Conservation (phyloP, 2,113 vertebrate species). For the Tamias sibiricus region DNA sequence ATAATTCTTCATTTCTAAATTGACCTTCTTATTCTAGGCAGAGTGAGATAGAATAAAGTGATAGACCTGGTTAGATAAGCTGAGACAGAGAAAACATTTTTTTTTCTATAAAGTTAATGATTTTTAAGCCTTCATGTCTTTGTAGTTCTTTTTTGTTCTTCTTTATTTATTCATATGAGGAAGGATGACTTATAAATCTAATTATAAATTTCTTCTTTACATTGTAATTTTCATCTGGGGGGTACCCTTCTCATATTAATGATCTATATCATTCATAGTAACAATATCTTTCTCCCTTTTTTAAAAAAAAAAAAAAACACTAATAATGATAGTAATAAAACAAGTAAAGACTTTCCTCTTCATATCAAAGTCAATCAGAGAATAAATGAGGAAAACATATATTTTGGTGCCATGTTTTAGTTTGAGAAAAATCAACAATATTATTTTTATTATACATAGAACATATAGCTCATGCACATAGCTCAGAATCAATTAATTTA, state of each 20-base stretch:
- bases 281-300: slow-evolving; percentile 65
- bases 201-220: slow-evolving; percentile 76
- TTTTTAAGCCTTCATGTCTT: slow-evolving; percentile 60
- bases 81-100: background rate
- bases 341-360: background rate
- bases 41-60: background rate
- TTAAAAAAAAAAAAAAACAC: slow-evolving; percentile 53
- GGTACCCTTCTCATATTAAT: slow-evolving; percentile 71
- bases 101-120: slow-evolving; percentile 57
- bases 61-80: background rate
- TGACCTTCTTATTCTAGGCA: background rate
- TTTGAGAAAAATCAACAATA: slow-evolving; percentile 72
- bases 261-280: slow-evolving; percentile 61
- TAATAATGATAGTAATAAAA: slow-evolving; percentile 56
- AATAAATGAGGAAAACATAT: background rate
- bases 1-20: slow-evolving; percentile 43
- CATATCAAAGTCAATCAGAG: slow-evolving; percentile 48
- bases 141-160: slow-evolving; percentile 7
- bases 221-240: slow-evolving; percentile 74
- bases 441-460: slow-evolving; percentile 78
- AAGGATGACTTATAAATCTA: slow-evolving; percentile 74
- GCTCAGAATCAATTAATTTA: slow-evolving; percentile 90
- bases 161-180: slow-evolving; percentile 68
- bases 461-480: slow-evolving; percentile 81
- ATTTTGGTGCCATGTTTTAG: slow-evolving; percentile 35